Base-by-base conservation (phyloP, 2,888 invertebrate genomes). In the Euzetes globulus region DNA sequence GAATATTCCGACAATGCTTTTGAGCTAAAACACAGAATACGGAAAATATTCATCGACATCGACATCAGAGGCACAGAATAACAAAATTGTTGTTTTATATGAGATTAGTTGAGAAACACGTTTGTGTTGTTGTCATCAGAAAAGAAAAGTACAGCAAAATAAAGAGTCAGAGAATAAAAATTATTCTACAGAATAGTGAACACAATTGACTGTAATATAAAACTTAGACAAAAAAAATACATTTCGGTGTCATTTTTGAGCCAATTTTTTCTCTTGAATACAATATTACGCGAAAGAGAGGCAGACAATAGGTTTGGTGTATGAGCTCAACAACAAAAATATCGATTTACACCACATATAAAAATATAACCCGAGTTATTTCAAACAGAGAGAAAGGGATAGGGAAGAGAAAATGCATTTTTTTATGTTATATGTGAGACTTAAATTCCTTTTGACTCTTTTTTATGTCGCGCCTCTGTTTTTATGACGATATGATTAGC, bases 401-500 rank as follows among this genome's bases (percentile, higher is more conserved):
- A 33, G 33, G 7, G 33, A 33, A 7, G 4, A 6, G 33, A 33
- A 7, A 41, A 41, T 11, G 11, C 41, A 11, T 41, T 41, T 41
- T 11, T 41, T 13, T 41, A 41, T 41, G 1, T 41, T 9, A 41
- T 41, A 11, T 41, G 5, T 41, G 41, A 33, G 41, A 41, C 41
- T 41, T 41, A 41, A 41, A 41, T 41, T 41, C 41, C 41, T 41
- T 41, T 41, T 41, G 41, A 41, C 33, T 41, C n/a, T 41, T 41
- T 50, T 19, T 50, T 50, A 17, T 50, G 50, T 50, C 3, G 50
- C 2, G n/a, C 7, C 11, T 50, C n/a, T 17, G n/a, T 50, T 55
- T 25, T 55, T 55, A 55, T 55, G 55, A 55, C 22, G 55, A 55
- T 22, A 55, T 55, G 55, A 55, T 55, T 55, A 55, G n/a, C 55